phyloP scores from a whole-genome alignment of 2,888 invertebrate species.

The Aproaerema taeniolella region DNA sequence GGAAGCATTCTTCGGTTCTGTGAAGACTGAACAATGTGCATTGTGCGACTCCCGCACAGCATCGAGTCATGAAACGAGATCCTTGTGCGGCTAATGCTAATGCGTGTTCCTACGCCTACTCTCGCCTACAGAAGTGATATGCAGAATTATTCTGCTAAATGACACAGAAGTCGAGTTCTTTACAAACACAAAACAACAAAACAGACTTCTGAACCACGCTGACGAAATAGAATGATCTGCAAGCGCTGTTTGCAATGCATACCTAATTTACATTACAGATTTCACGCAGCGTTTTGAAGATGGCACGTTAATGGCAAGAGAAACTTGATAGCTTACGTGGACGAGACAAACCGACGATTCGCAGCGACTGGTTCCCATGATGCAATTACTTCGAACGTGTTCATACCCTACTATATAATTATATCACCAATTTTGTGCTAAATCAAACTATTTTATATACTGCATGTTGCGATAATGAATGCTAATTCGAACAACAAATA shows the following conservation, averaged over 20 bases:
- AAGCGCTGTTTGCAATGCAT: not conserved
- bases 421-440: not conserved
- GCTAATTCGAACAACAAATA: too few species aligned
- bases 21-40: conserved; percentile 58
- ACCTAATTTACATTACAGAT: too few species aligned
- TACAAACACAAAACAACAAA: too few species aligned
- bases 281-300: conserved; percentile 5
- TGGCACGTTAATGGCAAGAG: conserved; percentile 19
- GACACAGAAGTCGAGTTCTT: too few species aligned
- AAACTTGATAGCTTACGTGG: conserved; percentile 22
- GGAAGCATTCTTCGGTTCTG: conserved; percentile 47
- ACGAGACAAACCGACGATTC: conserved; percentile 24
- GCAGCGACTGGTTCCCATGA: conserved; percentile 13
- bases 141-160: conserved; percentile 14
- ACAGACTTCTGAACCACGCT: too few species aligned
- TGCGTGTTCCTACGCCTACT: conserved; percentile 21
- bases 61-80: conserved; percentile 49
- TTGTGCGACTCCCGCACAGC: conserved; percentile 49
- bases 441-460: too few species aligned
- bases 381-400: conserved; percentile 19
- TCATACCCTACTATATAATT: not conserved
- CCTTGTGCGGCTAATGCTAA: conserved; percentile 29
- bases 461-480: too few species aligned
- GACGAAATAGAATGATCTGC: not conserved
- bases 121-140: conserved; percentile 22